A percentile compares a stretch with the other conserved stretches of the same genome.
Evolutionary conservation across 2,888 invertebrate genomes (phyloP).

Genomic region (Allygus modestus): DNA sequence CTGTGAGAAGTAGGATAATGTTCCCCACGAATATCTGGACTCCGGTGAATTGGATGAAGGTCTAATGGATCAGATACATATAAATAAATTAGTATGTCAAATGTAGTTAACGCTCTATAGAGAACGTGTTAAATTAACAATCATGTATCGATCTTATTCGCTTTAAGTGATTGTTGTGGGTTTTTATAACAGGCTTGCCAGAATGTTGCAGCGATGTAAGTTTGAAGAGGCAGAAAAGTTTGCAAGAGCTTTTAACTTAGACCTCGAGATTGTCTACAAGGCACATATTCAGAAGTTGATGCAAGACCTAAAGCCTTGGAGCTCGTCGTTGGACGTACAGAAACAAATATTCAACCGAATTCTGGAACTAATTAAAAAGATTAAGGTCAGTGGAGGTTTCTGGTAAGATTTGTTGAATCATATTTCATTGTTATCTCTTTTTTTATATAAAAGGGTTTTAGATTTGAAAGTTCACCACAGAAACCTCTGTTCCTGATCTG

Average conservation of each 20-base stretch:
- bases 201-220: slow-evolving; percentile 74
- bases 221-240: slow-evolving; percentile 76
- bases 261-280: slow-evolving; percentile 74
- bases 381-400: slow-evolving; percentile 70
- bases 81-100: too few species aligned
- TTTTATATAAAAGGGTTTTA: not conserved
- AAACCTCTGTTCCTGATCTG: too few species aligned
- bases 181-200: slow-evolving; percentile 72
- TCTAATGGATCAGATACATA: too few species aligned
- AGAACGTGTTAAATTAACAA: too few species aligned
- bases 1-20: too few species aligned
- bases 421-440: not conserved
- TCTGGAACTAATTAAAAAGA: slow-evolving; percentile 74
- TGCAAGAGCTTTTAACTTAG: slow-evolving; percentile 74
- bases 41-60: too few species aligned
- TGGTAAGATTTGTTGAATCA: not conserved
- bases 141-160: too few species aligned
- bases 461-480: too few species aligned
- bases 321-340: slow-evolving; percentile 66
- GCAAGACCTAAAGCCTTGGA: slow-evolving; percentile 72
- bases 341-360: slow-evolving; percentile 73
- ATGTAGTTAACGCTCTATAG: too few species aligned
- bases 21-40: too few species aligned
- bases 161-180: too few species aligned
- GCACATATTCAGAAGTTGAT: slow-evolving; percentile 75